phyloP scores from a whole-genome alignment of 2,888 invertebrate species.

The Octonoba sinensis region DNA sequence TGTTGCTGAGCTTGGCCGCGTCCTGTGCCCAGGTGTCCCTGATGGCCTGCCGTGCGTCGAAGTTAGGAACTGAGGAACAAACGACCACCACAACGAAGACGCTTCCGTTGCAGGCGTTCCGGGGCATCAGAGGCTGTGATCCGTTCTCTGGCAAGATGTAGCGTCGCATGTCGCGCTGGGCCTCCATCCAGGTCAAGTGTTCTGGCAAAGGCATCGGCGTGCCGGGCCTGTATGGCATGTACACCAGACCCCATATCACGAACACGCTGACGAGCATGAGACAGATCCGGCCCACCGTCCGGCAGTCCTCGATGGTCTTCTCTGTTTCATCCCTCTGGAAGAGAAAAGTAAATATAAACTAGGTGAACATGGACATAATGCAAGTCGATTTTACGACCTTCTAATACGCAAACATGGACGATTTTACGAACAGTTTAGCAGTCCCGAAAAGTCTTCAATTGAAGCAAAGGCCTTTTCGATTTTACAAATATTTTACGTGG shows the following conservation, averaged over 20 bases:
- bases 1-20: not conserved
- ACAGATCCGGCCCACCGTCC: conserved; percentile 11
- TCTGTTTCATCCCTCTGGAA: conserved; percentile 49
- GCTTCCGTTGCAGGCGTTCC: conserved; percentile 33
- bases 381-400: too few species aligned
- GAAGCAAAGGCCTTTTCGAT: too few species aligned
- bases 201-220: conserved; percentile 38
- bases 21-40: conserved; percentile 60
- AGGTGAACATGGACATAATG: too few species aligned
- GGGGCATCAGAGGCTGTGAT: conserved; percentile 31
- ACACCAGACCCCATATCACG: conserved; percentile 59
- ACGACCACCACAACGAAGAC: conserved; percentile 53
- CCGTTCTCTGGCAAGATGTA: conserved; percentile 55
- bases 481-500: too few species aligned
- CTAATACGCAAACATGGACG: too few species aligned
- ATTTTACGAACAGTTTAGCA: too few species aligned
- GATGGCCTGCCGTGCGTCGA: conserved; percentile 55
- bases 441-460: too few species aligned
- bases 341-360: not conserved
- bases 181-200: conserved; percentile 52
- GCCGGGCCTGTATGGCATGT: conserved; percentile 33
- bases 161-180: conserved; percentile 36
- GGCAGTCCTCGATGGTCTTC: conserved; percentile 34
- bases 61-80: conserved; percentile 62
- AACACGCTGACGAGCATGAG: conserved; percentile 36